A percentile compares a stretch with the other conserved stretches of the same genome.
phyloP scores from a whole-genome alignment of 2,113 vertebrate species.

The Casuarius casuarius region DNA sequence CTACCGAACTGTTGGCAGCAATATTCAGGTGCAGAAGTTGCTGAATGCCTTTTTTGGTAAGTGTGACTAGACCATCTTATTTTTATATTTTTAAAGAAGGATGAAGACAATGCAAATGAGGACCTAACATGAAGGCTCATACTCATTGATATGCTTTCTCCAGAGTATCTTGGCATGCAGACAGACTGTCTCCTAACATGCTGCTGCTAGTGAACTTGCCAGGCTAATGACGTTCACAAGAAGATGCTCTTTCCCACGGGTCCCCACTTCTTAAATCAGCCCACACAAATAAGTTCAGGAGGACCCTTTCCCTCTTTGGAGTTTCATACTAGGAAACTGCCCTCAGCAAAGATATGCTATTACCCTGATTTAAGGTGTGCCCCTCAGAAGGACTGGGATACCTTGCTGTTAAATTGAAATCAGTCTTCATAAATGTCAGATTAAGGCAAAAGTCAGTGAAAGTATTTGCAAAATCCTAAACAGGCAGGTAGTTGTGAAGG shows the following conservation, averaged over 20 bases:
- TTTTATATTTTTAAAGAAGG: not conserved
- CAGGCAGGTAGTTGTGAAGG: not conserved
- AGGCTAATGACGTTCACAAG: accelerated
- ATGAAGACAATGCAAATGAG: not conserved
- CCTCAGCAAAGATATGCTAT: not conserved
- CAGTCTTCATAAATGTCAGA: not conserved
- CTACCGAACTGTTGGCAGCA: slow-evolving; percentile 96
- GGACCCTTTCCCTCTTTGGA: no score
- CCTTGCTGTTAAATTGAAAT: not conserved
- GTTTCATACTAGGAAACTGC: not conserved
- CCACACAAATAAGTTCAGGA: accelerated
- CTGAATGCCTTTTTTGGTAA: slow-evolving; percentile 96
- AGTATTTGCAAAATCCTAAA: not conserved
- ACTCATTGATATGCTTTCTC: accelerated
- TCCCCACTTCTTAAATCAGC: not conserved
- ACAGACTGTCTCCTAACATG: not conserved
- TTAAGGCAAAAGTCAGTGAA: not conserved
- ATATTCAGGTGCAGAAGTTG: slow-evolving; percentile 97
- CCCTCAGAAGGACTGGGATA: no score
- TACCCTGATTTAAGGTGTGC: not conserved
- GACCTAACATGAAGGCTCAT: not conserved
- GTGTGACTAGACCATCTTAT: accelerated
- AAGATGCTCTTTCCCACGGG: not conserved
- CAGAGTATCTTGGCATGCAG: not conserved
- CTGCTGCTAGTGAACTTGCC: not conserved